Conservation (phyloP, 2,888 invertebrate genomes). For the Aplocera efformata region DNA sequence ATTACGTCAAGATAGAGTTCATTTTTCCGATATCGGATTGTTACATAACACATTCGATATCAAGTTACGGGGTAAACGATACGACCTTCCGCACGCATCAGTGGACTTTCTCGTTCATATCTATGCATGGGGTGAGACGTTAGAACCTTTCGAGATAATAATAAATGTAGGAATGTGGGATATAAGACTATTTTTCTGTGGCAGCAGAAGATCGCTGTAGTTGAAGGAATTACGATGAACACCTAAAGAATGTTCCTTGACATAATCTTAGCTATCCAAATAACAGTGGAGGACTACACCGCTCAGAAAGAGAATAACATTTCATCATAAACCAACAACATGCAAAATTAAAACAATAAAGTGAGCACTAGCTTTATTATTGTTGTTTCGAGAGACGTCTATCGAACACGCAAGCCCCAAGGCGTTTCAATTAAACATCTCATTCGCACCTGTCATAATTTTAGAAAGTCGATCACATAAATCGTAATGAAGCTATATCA, state of each 20-base stretch:
- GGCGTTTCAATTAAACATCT: slow-evolving; percentile 51
- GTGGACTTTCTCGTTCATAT: slow-evolving; percentile 48
- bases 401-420: slow-evolving; percentile 36
- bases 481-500: slow-evolving; percentile 38
- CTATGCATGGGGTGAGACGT: slow-evolving; percentile 4
- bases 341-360: slow-evolving; percentile 6
- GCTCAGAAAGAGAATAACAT: slow-evolving; percentile 1
- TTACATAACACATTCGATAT: slow-evolving; percentile 66
- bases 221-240: too few relatives aligned
- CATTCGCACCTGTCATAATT: slow-evolving; percentile 45
- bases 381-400: slow-evolving; percentile 29
- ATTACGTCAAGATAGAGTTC: slow-evolving; percentile 35
- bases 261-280: not conserved
- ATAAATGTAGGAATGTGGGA: too few relatives aligned
- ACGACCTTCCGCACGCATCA: slow-evolving; percentile 66
- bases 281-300: not conserved
- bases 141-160: too few relatives aligned
- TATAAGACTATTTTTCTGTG: too few relatives aligned
- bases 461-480: slow-evolving; percentile 41
- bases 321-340: slow-evolving; percentile 10
- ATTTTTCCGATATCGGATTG: slow-evolving; percentile 47
- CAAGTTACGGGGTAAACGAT: slow-evolving; percentile 65
- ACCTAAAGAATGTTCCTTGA: not conserved
- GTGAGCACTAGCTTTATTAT: slow-evolving; percentile 19
- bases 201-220: too few relatives aligned